Conservation (phyloP, 2,797 vertebrate species). For the Botia kubotai region DNA sequence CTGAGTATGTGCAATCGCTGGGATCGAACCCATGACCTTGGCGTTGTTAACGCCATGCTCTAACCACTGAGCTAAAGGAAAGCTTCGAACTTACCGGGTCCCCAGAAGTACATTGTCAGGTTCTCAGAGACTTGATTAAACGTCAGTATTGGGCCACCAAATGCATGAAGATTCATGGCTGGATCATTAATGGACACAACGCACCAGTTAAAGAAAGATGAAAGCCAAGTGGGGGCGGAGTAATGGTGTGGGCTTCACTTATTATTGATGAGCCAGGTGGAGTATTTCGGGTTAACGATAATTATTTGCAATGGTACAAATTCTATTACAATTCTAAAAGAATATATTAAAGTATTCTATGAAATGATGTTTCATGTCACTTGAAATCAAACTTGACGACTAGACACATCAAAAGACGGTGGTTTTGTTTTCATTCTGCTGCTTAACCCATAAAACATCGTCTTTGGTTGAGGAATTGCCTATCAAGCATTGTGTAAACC, state of each 20-base stretch:
- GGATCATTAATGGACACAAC: not conserved
- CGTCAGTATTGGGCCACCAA: no score
- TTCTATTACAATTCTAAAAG: no score
- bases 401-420: no score
- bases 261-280: not conserved
- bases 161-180: no score
- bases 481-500: constrained; percentile 3
- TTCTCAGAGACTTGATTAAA: no score
- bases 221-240: not conserved
- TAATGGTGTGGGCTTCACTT: not conserved
- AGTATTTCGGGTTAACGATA: not conserved
- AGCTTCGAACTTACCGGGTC: not conserved
- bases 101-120: not conserved
- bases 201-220: not conserved
- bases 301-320: not conserved
- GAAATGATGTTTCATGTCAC: no score
- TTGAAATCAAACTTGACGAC: not conserved
- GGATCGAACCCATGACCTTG: no score
- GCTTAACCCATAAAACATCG: not conserved
- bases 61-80: no score
- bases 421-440: not conserved
- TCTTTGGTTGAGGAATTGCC: constrained; percentile 4
- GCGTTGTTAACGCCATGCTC: no score
- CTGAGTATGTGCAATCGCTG: no score
- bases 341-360: no score